Evolutionary conservation across 2,113 vertebrate species (phyloP).

Genomic region (Stigmatopora argus): DNA sequence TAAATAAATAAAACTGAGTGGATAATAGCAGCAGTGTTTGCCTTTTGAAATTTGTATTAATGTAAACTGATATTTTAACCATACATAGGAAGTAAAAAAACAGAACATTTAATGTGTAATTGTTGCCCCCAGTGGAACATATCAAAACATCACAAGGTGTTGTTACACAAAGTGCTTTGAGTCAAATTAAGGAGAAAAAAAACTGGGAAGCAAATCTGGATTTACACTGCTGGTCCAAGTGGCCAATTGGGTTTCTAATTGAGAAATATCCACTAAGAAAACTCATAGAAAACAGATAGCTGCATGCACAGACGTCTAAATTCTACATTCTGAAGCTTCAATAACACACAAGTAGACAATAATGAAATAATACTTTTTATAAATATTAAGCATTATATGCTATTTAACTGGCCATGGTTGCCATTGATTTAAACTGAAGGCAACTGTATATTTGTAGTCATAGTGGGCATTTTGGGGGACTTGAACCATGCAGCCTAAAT

Average conservation of each 20-base stretch:
- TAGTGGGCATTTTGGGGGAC: background rate
- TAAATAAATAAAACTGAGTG: background rate
- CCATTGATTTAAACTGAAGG: background rate
- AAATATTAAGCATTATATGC: background rate
- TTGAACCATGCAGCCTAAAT: background rate
- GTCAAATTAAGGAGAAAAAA: conserved; percentile 10
- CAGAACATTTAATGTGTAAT: background rate
- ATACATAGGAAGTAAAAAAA: background rate
- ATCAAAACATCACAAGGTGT: background rate
- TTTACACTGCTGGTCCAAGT: conserved; percentile 2
- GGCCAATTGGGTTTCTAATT: background rate
- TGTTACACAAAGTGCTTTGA: conserved; percentile 38
- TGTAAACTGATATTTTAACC: conserved; percentile 3
- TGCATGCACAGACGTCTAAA: background rate
- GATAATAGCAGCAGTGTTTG: conserved; percentile 1
- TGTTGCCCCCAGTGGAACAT: background rate
- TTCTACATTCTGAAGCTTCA: background rate
- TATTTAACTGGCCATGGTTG: background rate
- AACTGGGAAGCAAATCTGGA: background rate
- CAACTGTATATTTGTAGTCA: background rate
- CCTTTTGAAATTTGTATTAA: conserved; percentile 1
- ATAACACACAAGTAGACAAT: background rate
- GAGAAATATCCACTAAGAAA: background rate
- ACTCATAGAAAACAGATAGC: background rate
- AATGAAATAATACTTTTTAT: background rate